Percentiles rank a stretch among this genome's conserved stretches.
Conservation (phyloP, 2,888 invertebrate genomes). For the Epiblema foenella region DNA sequence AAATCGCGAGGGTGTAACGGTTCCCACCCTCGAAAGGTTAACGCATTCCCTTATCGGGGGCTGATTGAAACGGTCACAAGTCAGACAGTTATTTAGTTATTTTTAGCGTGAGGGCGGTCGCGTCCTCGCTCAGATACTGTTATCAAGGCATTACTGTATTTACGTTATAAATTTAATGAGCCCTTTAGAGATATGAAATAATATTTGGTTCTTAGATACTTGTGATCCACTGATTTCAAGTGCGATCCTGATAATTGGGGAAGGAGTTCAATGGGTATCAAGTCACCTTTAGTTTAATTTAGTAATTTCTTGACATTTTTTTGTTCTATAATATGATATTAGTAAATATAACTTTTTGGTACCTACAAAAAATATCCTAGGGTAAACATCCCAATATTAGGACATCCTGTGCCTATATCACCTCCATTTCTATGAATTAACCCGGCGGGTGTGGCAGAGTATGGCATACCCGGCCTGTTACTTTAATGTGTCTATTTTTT, state of each 20-base stretch:
- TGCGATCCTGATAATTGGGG: no score
- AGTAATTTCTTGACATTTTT: no score
- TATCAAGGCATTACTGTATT: constrained; percentile 8
- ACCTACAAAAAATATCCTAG: no score
- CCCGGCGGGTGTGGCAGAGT: not conserved
- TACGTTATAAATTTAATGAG: not conserved
- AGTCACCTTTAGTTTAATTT: no score
- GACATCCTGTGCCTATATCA: no score
- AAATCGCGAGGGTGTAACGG: constrained; percentile 59
- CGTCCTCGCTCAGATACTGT: constrained; percentile 11
- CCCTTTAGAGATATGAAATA: not conserved
- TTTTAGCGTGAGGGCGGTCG: constrained; percentile 37
- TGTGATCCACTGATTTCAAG: no score
- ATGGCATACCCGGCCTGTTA: no score
- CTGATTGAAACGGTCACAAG: constrained; percentile 52
- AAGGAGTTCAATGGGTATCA: no score
- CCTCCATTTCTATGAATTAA: not conserved
- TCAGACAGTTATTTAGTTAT: constrained; percentile 39
- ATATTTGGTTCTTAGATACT: not conserved
- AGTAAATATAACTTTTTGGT: no score
- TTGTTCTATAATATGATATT: no score
- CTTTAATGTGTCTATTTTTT: no score
- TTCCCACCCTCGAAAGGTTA: constrained; percentile 69
- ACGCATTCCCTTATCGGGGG: constrained; percentile 73
- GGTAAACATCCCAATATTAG: no score